Conservation (phyloP, 2,113 vertebrate genomes). For the Butorides virescens region DNA sequence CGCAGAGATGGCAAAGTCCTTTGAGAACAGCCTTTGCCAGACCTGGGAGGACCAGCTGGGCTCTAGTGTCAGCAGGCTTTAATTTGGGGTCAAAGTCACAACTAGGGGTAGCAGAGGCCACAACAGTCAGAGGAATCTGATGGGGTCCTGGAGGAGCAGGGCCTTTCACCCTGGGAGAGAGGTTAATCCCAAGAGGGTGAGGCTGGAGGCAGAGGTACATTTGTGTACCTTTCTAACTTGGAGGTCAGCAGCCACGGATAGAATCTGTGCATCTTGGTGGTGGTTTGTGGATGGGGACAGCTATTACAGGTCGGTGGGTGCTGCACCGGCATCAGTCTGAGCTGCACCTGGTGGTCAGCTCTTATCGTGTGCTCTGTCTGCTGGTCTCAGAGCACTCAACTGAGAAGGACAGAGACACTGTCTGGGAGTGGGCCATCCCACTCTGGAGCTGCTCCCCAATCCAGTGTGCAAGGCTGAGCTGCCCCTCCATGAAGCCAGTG, state of each 20-base stretch:
- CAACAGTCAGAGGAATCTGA: neutral
- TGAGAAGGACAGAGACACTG: neutral
- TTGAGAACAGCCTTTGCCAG: neutral
- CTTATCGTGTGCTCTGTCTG: neutral
- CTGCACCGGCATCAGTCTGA: neutral
- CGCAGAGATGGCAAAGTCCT: neutral
- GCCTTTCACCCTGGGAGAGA: neutral
- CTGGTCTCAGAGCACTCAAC: fast-evolving
- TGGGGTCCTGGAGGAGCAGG: neutral
- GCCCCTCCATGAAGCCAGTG: neutral
- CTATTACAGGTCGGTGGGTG: neutral
- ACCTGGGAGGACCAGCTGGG: neutral
- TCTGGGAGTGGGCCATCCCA: neutral
- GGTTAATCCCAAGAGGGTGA: neutral
- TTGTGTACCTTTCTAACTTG: neutral
- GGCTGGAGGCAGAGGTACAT: neutral
- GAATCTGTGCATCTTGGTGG: neutral
- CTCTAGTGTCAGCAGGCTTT: neutral
- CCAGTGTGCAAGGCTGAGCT: neutral
- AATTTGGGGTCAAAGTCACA: neutral
- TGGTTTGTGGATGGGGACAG: neutral
- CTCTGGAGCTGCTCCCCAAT: neutral
- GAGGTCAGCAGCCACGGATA: neutral
- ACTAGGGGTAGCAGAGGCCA: neutral
- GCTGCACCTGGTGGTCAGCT: neutral